Evolutionary conservation across 2,888 invertebrate species (phyloP), one percentile per base, ranked within the genome.

Genomic region (Hetaerina titia): DNA sequence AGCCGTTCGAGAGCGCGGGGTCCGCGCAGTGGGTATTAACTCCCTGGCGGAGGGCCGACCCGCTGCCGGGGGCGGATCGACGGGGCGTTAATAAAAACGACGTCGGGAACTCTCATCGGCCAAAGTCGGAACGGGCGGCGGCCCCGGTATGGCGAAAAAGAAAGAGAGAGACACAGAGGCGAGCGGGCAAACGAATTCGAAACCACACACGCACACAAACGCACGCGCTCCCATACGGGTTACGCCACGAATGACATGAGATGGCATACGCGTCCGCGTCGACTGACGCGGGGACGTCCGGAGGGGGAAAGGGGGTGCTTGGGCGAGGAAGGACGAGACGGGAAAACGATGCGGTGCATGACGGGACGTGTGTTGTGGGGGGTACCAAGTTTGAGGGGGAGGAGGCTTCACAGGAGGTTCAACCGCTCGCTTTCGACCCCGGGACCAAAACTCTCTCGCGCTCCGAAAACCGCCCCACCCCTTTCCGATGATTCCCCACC

Each of bases 401-500:
- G 45, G 87, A 56, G 13, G 7, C 22, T 22, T 58, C 19, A n/a
- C n/a, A 90, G 25, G 69, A 31, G 69, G 56, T 56, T 56, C 69
- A 31, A 69, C 64, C 74, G 15, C 19, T 56, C 45, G 22, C 92
- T 69, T 81, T 74, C 64, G 45, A 63, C 92, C 69, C 69, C 13
- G 6, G 74, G 56, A 74, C 92, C 92, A 69, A 92, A 92, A 92
- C 69, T 56, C 22, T 60, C 58, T 64, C 56, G 69, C 92, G 7
- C 89, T 57, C n/a, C 69, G 56, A 56, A 57, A 89, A 45, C 89
- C 89, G n/a, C n/a, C 89, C 69, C 13, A 19, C 22, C 89, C 89
- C 81, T 58, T 89, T 89, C 89, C 92, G 92, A 92, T 58, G 56
- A 69, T 92, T 89, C 69, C 92, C 45, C n/a, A n/a, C 56, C 92